Conservation (phyloP, 2,113 vertebrate genomes). For the Phrynosoma blainvillii region DNA sequence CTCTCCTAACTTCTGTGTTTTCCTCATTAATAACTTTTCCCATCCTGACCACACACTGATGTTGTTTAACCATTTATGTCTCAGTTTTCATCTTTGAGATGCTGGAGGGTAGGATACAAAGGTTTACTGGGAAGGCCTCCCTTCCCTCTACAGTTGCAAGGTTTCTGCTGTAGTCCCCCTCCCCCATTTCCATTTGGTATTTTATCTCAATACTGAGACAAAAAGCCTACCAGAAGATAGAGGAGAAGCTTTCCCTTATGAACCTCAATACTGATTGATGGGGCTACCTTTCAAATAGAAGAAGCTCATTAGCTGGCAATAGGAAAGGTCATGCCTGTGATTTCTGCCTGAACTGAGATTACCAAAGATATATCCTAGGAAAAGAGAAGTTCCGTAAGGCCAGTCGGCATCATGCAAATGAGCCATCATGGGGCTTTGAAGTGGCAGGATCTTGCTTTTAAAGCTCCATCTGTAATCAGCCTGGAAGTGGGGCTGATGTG, state of each 20-base stretch:
- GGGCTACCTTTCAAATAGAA: not conserved
- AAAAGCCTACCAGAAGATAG: not conserved
- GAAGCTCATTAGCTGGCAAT: slow-evolving; percentile 8
- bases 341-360: slow-evolving; percentile 15
- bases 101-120: too few relatives aligned
- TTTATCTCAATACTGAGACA: not conserved
- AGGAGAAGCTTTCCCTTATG: not conserved
- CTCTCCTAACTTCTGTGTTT: too few relatives aligned
- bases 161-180: too few relatives aligned
- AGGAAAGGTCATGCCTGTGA: slow-evolving; percentile 23
- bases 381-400: not conserved
- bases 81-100: too few relatives aligned
- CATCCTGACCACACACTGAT: too few relatives aligned
- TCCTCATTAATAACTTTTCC: too few relatives aligned
- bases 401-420: not conserved
- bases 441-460: not conserved
- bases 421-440: not conserved
- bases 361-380: not conserved
- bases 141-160: not conserved
- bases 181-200: not conserved
- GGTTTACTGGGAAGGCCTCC: too few relatives aligned
- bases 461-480: not conserved
- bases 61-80: too few relatives aligned
- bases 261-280: not conserved
- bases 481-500: not conserved